Evolutionary conservation across 2,888 invertebrate genomes (phyloP), one percentile per base, ranked within the genome.

Genomic region (Ditylenchus weischeri): DNA sequence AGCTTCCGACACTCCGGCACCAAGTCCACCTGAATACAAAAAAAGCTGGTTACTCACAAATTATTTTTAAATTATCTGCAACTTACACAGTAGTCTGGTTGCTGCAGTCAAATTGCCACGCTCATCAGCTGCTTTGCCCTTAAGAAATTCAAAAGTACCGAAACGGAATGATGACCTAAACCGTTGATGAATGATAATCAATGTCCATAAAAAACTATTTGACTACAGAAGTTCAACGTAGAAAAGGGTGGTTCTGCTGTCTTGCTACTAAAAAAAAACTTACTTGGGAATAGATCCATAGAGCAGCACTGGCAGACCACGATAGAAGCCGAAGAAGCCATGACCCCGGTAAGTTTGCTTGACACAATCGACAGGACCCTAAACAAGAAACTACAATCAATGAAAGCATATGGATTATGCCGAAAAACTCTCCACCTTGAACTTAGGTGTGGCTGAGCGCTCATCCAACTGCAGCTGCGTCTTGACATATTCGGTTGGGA

Each of bases 391-490:
- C 13, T 6, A 43, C 8, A 8, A 43, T 43, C 43, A 43, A 43
- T 23, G 15, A 43, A 19, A 8, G 43, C 13, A 43, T 43, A 29
- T 62, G 19, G 11, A 48, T n/a, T 2, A 62, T 15, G 60, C 19
- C 35, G 13, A 11, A 35, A 51, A 49, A 36, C 6, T 5, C 18
- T 62, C 19, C 35, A 78, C 76, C 13, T 88, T 86, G 85, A 93
- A 98, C 80, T 90, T 82, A 50, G 82, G 83, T 65, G 79, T 78
- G 65, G 88, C 88, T 15, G 87, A 83, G 87, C 94, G 92, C 85
- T 96, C 95, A 84, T 98, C 98, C 76, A 98, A 86, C 84, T 99
- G 98, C 71, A 99, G 87, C 84, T 98, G 96, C 73, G 98, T 98
- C 87, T 98, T 99, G 4, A 98, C 95, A 85, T 93, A 98, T 86